Evolutionary conservation across 2,888 invertebrate genomes (phyloP), one percentile per base, ranked within the genome.

Genomic region (Heliconius aoede): DNA sequence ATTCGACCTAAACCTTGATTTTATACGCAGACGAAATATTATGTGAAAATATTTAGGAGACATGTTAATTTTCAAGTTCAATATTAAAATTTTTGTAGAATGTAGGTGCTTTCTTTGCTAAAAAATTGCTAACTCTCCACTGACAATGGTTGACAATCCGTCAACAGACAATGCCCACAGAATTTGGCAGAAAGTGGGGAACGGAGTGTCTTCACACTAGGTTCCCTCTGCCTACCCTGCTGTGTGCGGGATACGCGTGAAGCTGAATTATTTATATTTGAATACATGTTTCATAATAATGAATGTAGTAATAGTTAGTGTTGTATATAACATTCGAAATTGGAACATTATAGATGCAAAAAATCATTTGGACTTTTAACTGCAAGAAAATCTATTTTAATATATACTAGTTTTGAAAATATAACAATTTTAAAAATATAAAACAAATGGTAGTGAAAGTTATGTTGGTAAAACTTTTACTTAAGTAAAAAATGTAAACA

Each of bases 1-100:
- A 62, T 72, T 72, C 36, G 11, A 40, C 51, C n/a, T n/a, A 51
- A 73, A 69, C 11, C 4, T 26, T 13, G 46, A 61, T n/a, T 18
- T 51, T 36, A 28, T 40, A 61, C 72, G 28, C 7, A 24, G n/a
- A 58, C 8, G 21, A 58, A 55, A 28, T 55, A 28, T 21, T 36
- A 26, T 5, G 11, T 60, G 28, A 67, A 28, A 40, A 24, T 65
- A 21, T 55, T 30, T 73, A 30, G 9, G n/a, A 8, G 5, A 40
- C 15, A 24, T 30, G 61, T 15, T 61, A 61, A 26, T 28, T 61
- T 30, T 61, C 21, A 28, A 28, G 18, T 2, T 7, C 8, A 21
- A n/a, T 51, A 21, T n/a, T 1, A n/a, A 4, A 21, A 18, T 51
- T n/a, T 51, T 18, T n/a, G 51, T 30, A 30, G 30, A 3, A 5